These are phyloP conservation scores for Dysidea cf. avara DNA, from an alignment of 37 sponge, comb jelly and placozoan species.

Conservation along the genomic window DNA sequence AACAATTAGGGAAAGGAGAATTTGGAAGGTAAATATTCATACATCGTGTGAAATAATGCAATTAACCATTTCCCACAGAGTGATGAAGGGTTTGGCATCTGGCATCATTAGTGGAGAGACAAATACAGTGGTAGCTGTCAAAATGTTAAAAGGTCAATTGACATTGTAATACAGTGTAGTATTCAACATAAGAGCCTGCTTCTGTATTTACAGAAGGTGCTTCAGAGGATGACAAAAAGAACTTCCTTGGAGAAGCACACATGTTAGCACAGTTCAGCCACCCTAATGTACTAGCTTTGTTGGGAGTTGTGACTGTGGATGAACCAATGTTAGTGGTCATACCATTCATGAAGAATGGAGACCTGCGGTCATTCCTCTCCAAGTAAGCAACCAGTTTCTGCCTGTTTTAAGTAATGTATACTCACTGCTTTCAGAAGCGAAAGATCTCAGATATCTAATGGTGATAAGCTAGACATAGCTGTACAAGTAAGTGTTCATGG, in stretches of 20 bases:
- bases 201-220: no score
- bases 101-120: conserved; percentile 26
- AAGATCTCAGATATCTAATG: no score
- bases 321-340: conserved; percentile 34
- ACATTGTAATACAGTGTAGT: no score
- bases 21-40: conserved; percentile 35
- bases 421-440: no score
- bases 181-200: no score
- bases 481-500: no score
- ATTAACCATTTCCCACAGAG: conserved; percentile 14
- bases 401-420: no score
- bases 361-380: conserved; percentile 33
- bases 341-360: conserved; percentile 34
- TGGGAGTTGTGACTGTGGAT: conserved; percentile 31
- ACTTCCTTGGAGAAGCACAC: conserved; percentile 58
- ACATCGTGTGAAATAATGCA: no score
- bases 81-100: conserved; percentile 23
- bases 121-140: conserved; percentile 44
- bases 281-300: conserved; percentile 41
- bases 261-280: conserved; percentile 53
- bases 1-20: conserved; percentile 41
- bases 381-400: no score
- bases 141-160: conserved; percentile 47
- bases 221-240: conserved; percentile 12
- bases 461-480: no score